Evolutionary conservation across 2,888 invertebrate genomes (phyloP).

Genomic region (Pachydiplax longipennis): DNA sequence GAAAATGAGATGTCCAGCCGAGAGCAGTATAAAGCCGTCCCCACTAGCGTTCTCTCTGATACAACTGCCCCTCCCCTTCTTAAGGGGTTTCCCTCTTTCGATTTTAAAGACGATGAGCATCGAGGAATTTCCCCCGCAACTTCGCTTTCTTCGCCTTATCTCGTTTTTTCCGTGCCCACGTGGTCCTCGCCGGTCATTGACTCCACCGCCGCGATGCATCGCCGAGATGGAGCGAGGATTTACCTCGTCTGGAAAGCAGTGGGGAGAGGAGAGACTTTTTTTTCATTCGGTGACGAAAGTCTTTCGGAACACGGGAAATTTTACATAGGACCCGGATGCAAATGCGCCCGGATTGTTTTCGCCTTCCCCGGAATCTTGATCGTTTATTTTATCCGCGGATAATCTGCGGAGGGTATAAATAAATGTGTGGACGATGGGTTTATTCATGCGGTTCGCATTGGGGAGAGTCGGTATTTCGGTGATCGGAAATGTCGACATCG

Average conservation of each 20-base stretch:
- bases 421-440: background rate
- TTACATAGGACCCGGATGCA: background rate
- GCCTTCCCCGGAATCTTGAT: background rate
- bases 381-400: background rate
- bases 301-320: background rate
- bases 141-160: background rate
- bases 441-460: background rate
- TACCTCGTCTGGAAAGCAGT: constrained; percentile 54
- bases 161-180: background rate
- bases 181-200: constrained; percentile 28
- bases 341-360: background rate
- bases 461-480: background rate
- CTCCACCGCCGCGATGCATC: constrained; percentile 2
- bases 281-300: background rate
- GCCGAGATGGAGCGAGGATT: background rate
- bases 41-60: too few species aligned
- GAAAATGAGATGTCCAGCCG: too few species aligned
- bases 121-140: background rate
- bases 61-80: too few species aligned
- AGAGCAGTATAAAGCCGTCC: too few species aligned
- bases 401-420: background rate
- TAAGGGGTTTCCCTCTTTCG: background rate
- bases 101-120: background rate
- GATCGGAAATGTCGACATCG: too few species aligned
- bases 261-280: constrained; percentile 55